Percentiles rank a stretch among this genome's conserved stretches.
phyloP scores from a whole-genome alignment of 2,113 vertebrate species.

The Scopus umbretta region DNA sequence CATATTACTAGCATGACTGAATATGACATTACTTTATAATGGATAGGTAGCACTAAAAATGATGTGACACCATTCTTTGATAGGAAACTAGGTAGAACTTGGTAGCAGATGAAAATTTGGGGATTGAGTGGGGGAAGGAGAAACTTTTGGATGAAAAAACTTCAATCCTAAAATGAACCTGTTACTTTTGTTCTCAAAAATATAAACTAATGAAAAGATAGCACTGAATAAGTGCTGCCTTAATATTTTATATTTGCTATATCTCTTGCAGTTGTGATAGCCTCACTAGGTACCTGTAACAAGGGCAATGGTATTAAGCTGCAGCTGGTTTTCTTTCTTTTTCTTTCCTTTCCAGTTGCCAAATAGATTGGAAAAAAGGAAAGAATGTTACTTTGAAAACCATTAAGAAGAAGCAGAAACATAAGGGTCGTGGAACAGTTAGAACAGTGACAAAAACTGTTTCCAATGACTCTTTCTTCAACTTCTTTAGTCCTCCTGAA shows the following conservation, averaged over 20 bases:
- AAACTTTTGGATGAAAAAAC: background rate
- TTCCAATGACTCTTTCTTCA: conserved; percentile 98
- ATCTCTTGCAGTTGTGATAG: background rate
- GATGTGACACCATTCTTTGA: background rate
- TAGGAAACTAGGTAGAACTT: background rate
- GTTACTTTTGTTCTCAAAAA: background rate
- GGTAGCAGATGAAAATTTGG: background rate
- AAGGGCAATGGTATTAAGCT: background rate
- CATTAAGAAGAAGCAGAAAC: conserved; percentile 99
- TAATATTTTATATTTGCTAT: background rate
- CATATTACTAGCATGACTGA: background rate
- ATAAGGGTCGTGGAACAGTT: conserved; percentile 97
- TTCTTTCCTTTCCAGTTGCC: conserved; percentile 76
- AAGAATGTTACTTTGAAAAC: conserved; percentile 99
- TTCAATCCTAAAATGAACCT: background rate
- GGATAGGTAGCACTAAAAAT: background rate
- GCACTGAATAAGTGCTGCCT: background rate
- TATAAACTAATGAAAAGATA: background rate
- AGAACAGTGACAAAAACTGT: conserved; percentile 97
- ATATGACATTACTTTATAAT: background rate
- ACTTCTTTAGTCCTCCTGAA: conserved; percentile 97
- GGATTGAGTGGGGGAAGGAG: background rate
- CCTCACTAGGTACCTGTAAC: background rate
- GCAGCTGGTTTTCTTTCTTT: background rate
- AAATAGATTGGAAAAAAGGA: conserved; percentile 97